Evolutionary conservation across 2,888 invertebrate species (phyloP).

Genomic region (Malacosoma neustria): DNA sequence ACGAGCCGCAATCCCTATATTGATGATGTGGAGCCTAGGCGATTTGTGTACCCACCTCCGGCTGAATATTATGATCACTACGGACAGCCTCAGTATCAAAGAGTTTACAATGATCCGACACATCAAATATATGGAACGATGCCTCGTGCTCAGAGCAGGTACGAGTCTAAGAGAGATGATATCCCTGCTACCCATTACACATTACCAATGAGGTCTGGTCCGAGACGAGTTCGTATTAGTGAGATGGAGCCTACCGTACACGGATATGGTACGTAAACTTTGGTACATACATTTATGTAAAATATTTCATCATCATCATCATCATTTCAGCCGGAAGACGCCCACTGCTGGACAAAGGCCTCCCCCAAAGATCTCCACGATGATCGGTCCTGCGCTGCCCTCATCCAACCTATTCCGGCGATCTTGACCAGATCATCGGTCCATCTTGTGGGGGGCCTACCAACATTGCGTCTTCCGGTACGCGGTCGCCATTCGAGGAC

Average conservation of each 20-base stretch:
- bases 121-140: slow-evolving; percentile 41
- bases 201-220: slow-evolving; percentile 42
- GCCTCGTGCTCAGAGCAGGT: slow-evolving; percentile 32
- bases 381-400: too few relatives aligned
- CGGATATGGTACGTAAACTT: slow-evolving; percentile 56
- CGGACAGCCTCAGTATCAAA: slow-evolving; percentile 28
- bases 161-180: slow-evolving; percentile 22
- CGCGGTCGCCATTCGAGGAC: too few relatives aligned
- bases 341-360: too few relatives aligned
- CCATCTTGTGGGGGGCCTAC: too few relatives aligned
- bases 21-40: slow-evolving; percentile 31
- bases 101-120: slow-evolving; percentile 35
- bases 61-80: slow-evolving; percentile 18
- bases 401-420: too few relatives aligned
- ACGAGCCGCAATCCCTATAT: slow-evolving; percentile 40
- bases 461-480: too few relatives aligned
- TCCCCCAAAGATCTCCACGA: too few relatives aligned
- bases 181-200: slow-evolving; percentile 40
- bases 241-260: slow-evolving; percentile 50
- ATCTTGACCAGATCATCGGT: too few relatives aligned
- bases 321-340: too few relatives aligned
- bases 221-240: slow-evolving; percentile 61
- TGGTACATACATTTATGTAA: slow-evolving; percentile 2
- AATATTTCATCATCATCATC: background rate
- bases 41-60: slow-evolving; percentile 23